Evolutionary conservation across 2,797 vertebrate genomes (phyloP), one percentile per base, ranked within the genome.

Genomic region (Xerus rutilus): DNA sequence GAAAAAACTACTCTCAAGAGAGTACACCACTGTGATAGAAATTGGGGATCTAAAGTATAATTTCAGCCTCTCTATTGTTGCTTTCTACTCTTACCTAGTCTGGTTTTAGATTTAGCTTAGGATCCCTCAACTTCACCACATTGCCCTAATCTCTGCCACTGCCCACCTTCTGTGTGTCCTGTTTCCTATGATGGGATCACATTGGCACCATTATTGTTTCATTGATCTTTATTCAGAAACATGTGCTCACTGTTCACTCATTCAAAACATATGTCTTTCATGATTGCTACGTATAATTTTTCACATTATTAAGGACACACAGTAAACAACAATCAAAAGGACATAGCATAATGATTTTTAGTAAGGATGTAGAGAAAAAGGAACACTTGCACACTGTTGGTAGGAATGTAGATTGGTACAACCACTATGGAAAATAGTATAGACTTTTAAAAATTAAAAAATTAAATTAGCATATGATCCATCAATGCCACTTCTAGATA

Each of bases 271-370:
- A 35, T 39, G 21, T 83, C 62, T 87, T 67, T 83, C 23, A 70
- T 45, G 3, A 54, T 23, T 18, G 0, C 35, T 64, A 73, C 3
- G 1, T 64, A 57, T 87, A 32, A 78, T 49, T 93, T 69, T 89
- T n/a, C 43, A 86, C 12, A 81, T 86, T 67, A 47, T 65, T 76
- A 45, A 65, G 13, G 17, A 81, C 8, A 65, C 30, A 87, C 11
- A 83, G 3, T 76, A 94, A 86, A 94, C 35, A 94, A 78, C 64
- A 74, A 86, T 23, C 4, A 62, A 43, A 89, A 89, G 65, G 10
- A 10, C 3, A 69, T 43, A n/a, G 0, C 10, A 25, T 59, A 88
- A 62, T 1, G 21, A 64, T 2, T 64, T 3, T 79, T 77, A 77
- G 74, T 8, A 15, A 64, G 5, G 30, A 23, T 54, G 3, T 64